These are phyloP conservation scores for Ondatra zibethicus DNA, from an alignment of 2,113 vertebrate genomes.

Conservation along the genomic window DNA sequence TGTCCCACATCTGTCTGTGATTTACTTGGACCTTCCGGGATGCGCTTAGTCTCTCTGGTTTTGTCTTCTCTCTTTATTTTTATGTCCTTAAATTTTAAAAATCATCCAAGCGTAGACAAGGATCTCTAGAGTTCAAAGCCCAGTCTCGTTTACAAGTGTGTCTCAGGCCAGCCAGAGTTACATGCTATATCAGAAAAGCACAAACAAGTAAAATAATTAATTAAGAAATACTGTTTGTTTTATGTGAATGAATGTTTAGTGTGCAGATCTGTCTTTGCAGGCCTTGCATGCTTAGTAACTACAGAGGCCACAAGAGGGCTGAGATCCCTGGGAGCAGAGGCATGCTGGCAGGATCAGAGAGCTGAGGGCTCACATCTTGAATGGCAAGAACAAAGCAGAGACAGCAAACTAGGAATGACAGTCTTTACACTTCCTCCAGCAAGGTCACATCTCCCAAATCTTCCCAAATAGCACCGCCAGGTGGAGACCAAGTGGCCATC, in stretches of 20 bases:
- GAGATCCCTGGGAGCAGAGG: neutral
- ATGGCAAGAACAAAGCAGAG: neutral
- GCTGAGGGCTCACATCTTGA: neutral
- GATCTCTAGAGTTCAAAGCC: neutral
- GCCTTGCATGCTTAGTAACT: neutral
- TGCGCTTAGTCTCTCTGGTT: neutral
- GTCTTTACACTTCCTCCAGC: neutral
- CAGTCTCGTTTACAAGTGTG: neutral
- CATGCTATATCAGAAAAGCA: neutral
- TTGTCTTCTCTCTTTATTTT: neutral
- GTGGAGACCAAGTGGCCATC: rapidly evolving
- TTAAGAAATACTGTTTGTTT: neutral
- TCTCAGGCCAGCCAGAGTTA: neutral
- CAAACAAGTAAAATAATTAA: neutral
- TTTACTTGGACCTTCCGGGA: neutral
- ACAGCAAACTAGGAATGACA: neutral
- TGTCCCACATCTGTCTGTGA: neutral
- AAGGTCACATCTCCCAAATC: neutral
- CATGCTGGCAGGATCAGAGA: neutral
- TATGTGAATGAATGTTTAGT: neutral
- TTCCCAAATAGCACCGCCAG: neutral
- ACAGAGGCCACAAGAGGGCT: neutral
- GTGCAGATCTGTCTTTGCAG: neutral
- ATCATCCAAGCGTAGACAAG: neutral
- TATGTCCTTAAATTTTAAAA: neutral